A percentile compares a stretch with the other conserved stretches of the same genome.
Conservation (phyloP, 2,888 invertebrate genomes). For the Cecidostiba fungosa region DNA sequence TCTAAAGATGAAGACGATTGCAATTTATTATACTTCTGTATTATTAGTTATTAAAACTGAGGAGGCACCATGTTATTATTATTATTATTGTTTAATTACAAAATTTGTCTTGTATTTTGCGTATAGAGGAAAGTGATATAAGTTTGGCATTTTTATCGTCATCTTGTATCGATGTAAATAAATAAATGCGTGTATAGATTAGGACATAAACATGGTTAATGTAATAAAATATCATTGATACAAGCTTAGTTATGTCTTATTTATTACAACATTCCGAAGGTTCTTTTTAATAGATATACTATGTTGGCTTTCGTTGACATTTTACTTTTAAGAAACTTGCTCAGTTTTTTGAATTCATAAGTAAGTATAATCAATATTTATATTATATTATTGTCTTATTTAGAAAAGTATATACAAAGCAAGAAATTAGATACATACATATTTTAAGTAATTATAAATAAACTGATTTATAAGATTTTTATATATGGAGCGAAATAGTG, state of each 20-base stretch:
- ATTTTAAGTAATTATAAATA: no score
- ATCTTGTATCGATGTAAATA: constrained; percentile 64
- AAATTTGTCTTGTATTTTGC: constrained; percentile 37
- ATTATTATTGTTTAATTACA: constrained; percentile 44
- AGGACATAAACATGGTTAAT: constrained; percentile 59
- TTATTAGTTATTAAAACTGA: constrained; percentile 38
- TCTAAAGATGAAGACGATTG: constrained; percentile 14
- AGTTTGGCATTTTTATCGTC: constrained; percentile 62
- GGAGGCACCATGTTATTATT: no score
- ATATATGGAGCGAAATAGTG: no score
- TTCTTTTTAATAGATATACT: not conserved
- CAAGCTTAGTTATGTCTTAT: constrained; percentile 55
- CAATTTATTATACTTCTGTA: constrained; percentile 22
- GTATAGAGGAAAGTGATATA: constrained; percentile 55
- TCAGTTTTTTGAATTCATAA: no score
- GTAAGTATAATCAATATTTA: no score
- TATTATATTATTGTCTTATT: no score
- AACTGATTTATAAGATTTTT: no score
- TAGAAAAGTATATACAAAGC: no score
- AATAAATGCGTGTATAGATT: constrained; percentile 64
- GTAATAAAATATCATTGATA: constrained; percentile 65
- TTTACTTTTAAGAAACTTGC: no score
- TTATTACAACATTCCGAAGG: constrained; percentile 26
- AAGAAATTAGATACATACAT: no score
- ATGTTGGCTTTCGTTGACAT: not conserved